Base-by-base conservation (phyloP, 2,888 invertebrate genomes). In the Dendrolimus houi region DNA sequence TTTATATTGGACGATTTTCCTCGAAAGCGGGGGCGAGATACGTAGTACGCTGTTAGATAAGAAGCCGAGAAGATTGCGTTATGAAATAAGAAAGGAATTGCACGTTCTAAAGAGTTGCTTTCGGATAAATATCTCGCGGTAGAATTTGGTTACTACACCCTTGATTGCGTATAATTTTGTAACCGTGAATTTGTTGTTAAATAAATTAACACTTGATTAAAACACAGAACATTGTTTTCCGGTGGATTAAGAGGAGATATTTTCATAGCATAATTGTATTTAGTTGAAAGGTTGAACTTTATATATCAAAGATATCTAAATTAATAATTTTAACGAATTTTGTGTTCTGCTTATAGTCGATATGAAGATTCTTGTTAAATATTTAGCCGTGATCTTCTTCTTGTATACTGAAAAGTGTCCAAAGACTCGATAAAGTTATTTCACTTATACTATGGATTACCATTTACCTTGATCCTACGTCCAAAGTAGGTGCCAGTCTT, bases 1-100 rank as follows among this genome's bases (percentile, higher is more conserved):
- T 90, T 90, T 90, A 90, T 90, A 90, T 90, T 89, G 85, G 89
- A 89, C 83, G 89, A 89, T 90, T 90, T 85, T 87, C 89, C 81
- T 79, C 74, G 74, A 82, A 81, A 83, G 83, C 85, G 84, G 83
- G 83, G 83, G 85, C 86, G 84, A 87, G 89, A 88, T 89, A 87
- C 86, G 87, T 85, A 84, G 87, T 85, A 84, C 85, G 83, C 77
- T 79, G 84, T 81, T 79, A 88, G 89, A 90, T 90, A 90, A 90
- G 88, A 78, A 81, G 74, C 77, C 72, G 83, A 75, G 85, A 83
- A 89, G 89, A 89, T 90, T 88, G 88, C 85, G 84, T 89, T 89
- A 88, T 88, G 89, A 89, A 90, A 90, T 88, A 88, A 89, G 85
- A 87, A 87, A 83, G 83, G 83, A 83, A 87, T 87, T 86, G 85